phyloP scores from a whole-genome alignment of 2,113 vertebrate species.

The Pedionomus torquatus region DNA sequence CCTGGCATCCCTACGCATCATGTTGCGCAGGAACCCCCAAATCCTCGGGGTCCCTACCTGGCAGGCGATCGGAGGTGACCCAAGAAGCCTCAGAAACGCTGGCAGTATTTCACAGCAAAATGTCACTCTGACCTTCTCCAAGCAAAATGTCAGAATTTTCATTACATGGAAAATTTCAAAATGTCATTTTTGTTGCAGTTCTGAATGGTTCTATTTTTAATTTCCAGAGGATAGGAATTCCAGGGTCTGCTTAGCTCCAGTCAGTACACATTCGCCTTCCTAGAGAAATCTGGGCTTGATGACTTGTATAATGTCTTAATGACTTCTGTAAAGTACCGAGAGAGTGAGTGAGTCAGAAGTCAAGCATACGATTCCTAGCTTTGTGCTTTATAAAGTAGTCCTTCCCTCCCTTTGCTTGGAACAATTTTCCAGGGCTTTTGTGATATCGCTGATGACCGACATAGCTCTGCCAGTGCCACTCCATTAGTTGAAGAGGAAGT shows the following conservation, averaged over 20 bases:
- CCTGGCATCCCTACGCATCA: not conserved
- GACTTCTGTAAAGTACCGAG: not conserved
- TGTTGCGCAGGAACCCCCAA: rapidly evolving
- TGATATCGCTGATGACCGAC: not conserved
- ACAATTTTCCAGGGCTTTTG: not conserved
- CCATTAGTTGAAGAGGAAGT: not conserved
- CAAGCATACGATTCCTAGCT: not conserved
- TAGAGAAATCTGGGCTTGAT: not conserved
- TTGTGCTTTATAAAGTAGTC: not conserved
- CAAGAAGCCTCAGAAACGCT: conserved; percentile 12
- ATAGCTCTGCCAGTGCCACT: not conserved
- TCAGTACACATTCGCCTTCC: not conserved
- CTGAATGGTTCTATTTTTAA: conserved; percentile 35
- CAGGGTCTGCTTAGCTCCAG: not conserved
- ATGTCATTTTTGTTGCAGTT: conserved; percentile 62
- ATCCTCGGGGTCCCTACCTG: not conserved
- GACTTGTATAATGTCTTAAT: not conserved
- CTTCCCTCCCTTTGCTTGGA: rapidly evolving
- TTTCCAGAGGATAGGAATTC: conserved; percentile 26
- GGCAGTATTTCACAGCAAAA: conserved; percentile 52
- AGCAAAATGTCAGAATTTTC: conserved; percentile 65
- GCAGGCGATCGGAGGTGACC: conserved; percentile 12
- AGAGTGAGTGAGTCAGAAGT: not conserved
- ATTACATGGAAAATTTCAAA: conserved; percentile 65
- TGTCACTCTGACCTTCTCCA: conserved; percentile 69